Evolutionary conservation across 2,113 vertebrate species (phyloP).

Genomic region (Turdus rufiventris): DNA sequence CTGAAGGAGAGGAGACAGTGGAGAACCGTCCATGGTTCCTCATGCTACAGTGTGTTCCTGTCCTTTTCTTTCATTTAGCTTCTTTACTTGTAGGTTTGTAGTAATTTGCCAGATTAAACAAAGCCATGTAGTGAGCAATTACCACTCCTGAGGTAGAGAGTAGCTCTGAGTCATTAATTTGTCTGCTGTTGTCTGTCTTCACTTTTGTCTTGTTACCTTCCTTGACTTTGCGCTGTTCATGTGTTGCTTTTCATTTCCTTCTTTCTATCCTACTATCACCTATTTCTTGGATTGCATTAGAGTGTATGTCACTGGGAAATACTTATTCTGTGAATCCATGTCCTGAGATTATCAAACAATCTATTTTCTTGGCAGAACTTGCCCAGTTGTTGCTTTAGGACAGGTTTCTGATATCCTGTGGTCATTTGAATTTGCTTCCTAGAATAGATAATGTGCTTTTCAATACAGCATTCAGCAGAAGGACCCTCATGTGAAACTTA

Average conservation of each 20-base stretch:
- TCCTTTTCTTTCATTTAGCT: neutral
- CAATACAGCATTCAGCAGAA: slow-evolving; percentile 3
- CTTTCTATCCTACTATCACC: neutral
- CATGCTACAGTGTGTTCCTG: neutral
- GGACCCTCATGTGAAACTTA: neutral
- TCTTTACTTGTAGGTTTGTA: neutral
- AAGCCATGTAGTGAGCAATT: neutral
- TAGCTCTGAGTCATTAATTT: neutral
- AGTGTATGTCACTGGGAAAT: neutral
- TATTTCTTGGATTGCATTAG: neutral
- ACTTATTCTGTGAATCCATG: neutral
- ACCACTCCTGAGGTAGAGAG: neutral
- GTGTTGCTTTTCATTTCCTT: neutral
- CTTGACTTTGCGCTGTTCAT: neutral
- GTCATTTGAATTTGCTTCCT: neutral
- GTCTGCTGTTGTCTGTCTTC: neutral
- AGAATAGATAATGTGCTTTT: neutral
- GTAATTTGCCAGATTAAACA: neutral
- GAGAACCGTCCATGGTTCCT: accelerated
- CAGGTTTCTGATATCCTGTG: neutral
- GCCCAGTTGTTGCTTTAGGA: slow-evolving; percentile 2
- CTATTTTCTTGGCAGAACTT: neutral
- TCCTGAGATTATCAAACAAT: neutral
- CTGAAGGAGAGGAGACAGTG: neutral
- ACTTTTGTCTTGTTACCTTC: neutral